Evolutionary conservation across 2,888 invertebrate species (phyloP), one percentile per base, ranked within the genome.

Genomic region (Leptarthrus brevirostris): DNA sequence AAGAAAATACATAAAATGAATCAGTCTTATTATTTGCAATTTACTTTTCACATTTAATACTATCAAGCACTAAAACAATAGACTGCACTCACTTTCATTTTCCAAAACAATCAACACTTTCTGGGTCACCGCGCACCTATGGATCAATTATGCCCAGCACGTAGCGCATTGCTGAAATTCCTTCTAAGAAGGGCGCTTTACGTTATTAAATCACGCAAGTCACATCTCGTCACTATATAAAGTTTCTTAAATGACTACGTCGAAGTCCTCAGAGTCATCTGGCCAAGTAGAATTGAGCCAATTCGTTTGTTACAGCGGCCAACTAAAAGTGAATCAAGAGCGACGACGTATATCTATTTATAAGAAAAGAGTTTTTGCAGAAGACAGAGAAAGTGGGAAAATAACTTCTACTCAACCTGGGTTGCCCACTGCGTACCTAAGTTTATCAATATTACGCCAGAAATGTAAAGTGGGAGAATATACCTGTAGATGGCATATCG

Each of bases 301-400:
- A n/a, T n/a, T n/a, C n/a, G n/a, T n/a, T n/a, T n/a, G n/a, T n/a
- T n/a, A 56, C 26, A 40, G 8, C 54, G 72, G 34, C 72, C 71
- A 36, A 47, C 53, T 74, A 74, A 75, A 75, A 74, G 52, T 72
- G 72, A 72, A 61, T 52, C 49, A 30, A 61, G 47, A 61, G 16
- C 52, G 20, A 2, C 22, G 16, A 12, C 10, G 22, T 10, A 10
- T 30, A 30, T 3, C 34, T 52, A 72, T 72, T 72, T 72, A 72
- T 72, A 72, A 72, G 52, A 61, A 72, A 72, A 58, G 44, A 40
- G 30, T 26, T 34, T 47, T 20, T 20, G 14, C 16, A 14, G 73
- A 74, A 58, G 76, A 76, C 72, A 79, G 83, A 81, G 83, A 84
- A 83, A 83, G 83, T 83, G 81, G 80, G 82, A 81, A 83, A 80